Conservation (phyloP, 1,140 invertebrate genomes). For the Papilio aristodemus region DNA sequence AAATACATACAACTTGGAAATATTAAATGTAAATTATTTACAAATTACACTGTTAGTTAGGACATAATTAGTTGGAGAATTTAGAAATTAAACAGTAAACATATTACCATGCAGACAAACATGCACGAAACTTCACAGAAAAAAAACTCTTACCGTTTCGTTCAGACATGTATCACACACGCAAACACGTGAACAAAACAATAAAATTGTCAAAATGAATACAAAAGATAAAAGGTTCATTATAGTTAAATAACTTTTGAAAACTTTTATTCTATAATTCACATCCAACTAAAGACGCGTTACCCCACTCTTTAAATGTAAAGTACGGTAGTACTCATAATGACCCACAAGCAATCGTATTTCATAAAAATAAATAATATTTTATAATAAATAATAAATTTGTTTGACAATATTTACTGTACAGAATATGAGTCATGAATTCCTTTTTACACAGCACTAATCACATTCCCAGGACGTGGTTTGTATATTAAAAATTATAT, state of each 20-base stretch:
- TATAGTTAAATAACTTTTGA: not conserved
- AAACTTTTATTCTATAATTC: not conserved
- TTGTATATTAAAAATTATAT: not conserved
- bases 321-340: not conserved
- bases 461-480: too few relatives aligned
- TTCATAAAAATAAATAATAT: not conserved
- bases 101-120: constrained; percentile 16
- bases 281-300: not conserved
- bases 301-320: not conserved
- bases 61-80: not conserved
- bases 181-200: not conserved
- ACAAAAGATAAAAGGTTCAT: not conserved
- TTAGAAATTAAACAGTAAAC: not conserved
- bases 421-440: not conserved
- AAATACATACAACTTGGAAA: too few relatives aligned
- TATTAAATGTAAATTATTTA: not conserved
- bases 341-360: not conserved
- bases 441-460: not conserved
- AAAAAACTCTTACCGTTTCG: not conserved
- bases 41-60: not conserved
- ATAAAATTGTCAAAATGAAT: not conserved
- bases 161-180: not conserved
- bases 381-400: constrained; percentile 6
- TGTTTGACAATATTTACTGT: not conserved
- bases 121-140: not conserved